Evolutionary conservation across 2,888 invertebrate genomes (phyloP).

Genomic region (Hypolimnas misippus): DNA sequence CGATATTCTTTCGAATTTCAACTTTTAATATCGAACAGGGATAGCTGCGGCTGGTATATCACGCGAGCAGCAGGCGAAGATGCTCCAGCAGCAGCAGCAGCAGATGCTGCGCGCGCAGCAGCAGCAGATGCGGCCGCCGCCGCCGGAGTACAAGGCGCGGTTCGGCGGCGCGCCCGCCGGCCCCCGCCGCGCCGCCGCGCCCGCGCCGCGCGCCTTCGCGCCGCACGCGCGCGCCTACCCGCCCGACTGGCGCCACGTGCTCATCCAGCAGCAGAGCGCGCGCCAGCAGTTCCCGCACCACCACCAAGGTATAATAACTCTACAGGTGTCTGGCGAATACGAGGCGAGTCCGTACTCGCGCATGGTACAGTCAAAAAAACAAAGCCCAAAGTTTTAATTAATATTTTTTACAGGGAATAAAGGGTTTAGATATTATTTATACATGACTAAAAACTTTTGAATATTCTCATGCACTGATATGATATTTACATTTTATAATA

Average conservation of each 20-base stretch:
- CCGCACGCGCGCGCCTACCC: slow-evolving; percentile 73
- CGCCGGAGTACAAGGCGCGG: slow-evolving; percentile 92
- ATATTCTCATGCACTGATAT: too few relatives aligned
- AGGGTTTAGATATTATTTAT: too few relatives aligned
- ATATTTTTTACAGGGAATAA: too few relatives aligned
- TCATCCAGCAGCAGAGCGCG: slow-evolving; percentile 84
- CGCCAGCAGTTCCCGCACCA: slow-evolving; percentile 77
- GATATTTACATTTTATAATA: too few relatives aligned
- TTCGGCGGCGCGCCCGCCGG: slow-evolving; percentile 72
- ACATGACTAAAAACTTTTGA: too few relatives aligned
- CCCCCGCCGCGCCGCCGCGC: slow-evolving; percentile 53
- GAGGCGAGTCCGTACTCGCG: not conserved
- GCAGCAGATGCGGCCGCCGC: slow-evolving; percentile 87
- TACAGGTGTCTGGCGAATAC: too few relatives aligned
- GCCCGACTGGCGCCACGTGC: slow-evolving; percentile 79
- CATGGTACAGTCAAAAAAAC: too few relatives aligned
- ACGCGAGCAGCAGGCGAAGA: slow-evolving; percentile 87
- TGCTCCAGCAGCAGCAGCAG: slow-evolving; percentile 87
- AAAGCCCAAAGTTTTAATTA: too few relatives aligned
- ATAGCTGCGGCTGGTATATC: slow-evolving; percentile 77
- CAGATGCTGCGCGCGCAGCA: slow-evolving; percentile 85
- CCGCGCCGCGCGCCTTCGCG: slow-evolving; percentile 56
- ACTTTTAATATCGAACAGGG: slow-evolving; percentile 50
- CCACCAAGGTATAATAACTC: slow-evolving; percentile 73
- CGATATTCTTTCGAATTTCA: slow-evolving; percentile 3